Base-by-base conservation (phyloP, 2,113 vertebrate genomes). In the Osmerus mordax region DNA sequence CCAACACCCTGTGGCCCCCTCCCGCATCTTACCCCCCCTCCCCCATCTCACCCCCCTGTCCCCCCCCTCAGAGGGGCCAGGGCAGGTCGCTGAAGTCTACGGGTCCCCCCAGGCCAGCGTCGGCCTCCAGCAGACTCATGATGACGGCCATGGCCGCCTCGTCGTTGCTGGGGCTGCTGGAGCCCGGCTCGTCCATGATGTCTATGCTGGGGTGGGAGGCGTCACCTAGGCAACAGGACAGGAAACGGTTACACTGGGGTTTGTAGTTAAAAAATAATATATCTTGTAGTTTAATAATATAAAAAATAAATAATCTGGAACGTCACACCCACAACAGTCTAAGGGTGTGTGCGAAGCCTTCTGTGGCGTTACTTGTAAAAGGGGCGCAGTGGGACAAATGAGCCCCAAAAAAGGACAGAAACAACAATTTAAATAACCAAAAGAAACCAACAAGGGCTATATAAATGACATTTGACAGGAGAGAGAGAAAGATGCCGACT, bases 111-210 rank as follows among this genome's bases (percentile, higher is more conserved):
- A 99, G 94, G 70, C 97, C 97, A 2, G 97, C 97, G 41, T 99
- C 97, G 0, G 97, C 97, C 93, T 99, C 97, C 88, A 99, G 89
- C 79, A 99, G 93, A 80, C 97, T 99, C 97, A 99, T 99, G 75
- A 99, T 99, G 65, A 99, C 97, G 0, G 97, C 97, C 97, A 99
- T 99, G 4, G 97, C 97, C 0, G 97, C 97, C 86, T 99, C 97
- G 0, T 99, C 97, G 0, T 97, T 98, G 86, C 96, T 98, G 52
- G 97, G 97, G 83, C 97, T 99, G 87, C 97, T 99, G 18, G 96
- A 98, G 67, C 97, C 96, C 14, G 96, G 96, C 12, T 98, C 96
- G 74, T 98, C 97, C 77, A 98, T 95, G 93, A 98, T 96, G 77
- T 98, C 96, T 4, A 98, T 96, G 79, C 96, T 95, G 62, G 98